Evolutionary conservation across 2,888 invertebrate species (phyloP), one percentile per base, ranked within the genome.

Genomic region (Leucophenga maculata): DNA sequence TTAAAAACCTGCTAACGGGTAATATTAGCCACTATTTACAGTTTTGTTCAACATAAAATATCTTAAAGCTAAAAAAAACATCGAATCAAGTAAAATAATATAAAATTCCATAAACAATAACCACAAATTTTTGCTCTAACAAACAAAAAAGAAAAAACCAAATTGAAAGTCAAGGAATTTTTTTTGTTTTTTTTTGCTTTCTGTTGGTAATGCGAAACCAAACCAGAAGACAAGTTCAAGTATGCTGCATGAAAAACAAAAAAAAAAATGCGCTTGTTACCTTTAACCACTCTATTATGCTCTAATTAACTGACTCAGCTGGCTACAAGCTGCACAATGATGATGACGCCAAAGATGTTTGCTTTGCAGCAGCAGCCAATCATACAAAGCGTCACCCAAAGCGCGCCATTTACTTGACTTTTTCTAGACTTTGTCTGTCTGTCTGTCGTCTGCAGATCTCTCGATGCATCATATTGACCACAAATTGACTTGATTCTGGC

Each of bases 301-400:
- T 81, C 78, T 69, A 82, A 83, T 81, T 83, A 79, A 78, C 77
- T 69, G 65, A 59, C 68, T 71, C 3, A 44, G 48, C 14, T 46
- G 64, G 64, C 64, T 48, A 48, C 22, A 57, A 57, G 26, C 26
- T 22, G 8, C 31, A 22, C 11, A 31, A 11, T 26, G 54, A 57
- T 55, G 26, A 18, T 39, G 32, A 32, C 8, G 8, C 32, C 39
- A 39, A 11, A 39, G 39, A 6, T 39, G 8, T 52, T 52, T 52
- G 18, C 13, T 16, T 48, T 48, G n/a, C n/a, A n/a, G n/a, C n/a
- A n/a, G n/a, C 13, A n/a, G 48, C 31, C 16, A 20, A 14, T 44
- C 39, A n/a, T 39, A 57, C n/a, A 11, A 16, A 52, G 52, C 52
- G 13, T 11, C 55, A 18, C 31, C 60, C 31, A 32, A 26, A 11